Percentiles rank a stretch among this genome's conserved stretches.
Conservation (phyloP, 2,113 vertebrate genomes). For the Daubentonia madagascariensis region DNA sequence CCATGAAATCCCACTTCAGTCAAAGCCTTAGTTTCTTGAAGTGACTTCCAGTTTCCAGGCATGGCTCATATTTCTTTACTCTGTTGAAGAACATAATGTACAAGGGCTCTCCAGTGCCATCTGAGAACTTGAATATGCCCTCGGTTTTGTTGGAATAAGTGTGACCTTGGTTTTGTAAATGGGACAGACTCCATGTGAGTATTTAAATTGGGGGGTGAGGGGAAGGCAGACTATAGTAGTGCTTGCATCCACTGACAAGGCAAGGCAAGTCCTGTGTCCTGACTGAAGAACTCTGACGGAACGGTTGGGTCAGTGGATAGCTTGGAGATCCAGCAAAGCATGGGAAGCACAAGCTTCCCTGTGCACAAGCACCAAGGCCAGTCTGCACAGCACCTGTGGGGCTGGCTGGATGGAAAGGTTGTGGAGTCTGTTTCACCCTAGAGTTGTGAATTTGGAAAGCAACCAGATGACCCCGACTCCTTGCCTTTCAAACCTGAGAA, state of each 20-base stretch:
- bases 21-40: background rate
- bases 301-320: background rate
- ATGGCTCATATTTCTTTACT: background rate
- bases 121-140: background rate
- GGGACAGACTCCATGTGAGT: background rate
- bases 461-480: background rate
- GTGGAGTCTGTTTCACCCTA: background rate
- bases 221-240: background rate
- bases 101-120: background rate
- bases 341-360: rapidly evolving
- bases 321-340: too few species aligned
- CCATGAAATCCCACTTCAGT: background rate
- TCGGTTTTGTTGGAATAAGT: background rate
- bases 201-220: background rate
- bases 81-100: background rate
- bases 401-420: background rate
- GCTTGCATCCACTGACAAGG: background rate
- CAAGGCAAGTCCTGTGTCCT: background rate
- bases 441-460: background rate
- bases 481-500: background rate
- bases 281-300: background rate
- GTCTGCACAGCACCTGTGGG: background rate
- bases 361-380: background rate
- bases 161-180: background rate
- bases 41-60: background rate